Evolutionary conservation across 2,888 invertebrate genomes (phyloP), one percentile per base, ranked within the genome.

Genomic region (Drosophila mayaguana): DNA sequence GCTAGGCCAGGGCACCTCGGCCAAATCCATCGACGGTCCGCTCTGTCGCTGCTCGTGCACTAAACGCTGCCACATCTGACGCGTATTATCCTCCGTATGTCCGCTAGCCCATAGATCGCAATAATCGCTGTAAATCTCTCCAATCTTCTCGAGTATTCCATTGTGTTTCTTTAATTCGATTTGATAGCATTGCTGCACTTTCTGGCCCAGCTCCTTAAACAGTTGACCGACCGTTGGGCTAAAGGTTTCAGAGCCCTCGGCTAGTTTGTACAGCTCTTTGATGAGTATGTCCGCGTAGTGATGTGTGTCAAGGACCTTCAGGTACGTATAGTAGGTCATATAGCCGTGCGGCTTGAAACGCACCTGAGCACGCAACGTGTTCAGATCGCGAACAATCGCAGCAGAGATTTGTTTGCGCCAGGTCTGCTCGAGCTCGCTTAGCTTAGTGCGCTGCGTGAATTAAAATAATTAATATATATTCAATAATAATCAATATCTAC

Each of bases 171-270:
- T 96, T 70, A 94, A 94, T 59, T 95, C 94, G 25, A 96, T 94
- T 93, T 95, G 94, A 83, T 95, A 96, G 72, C 95, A 90, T 14
- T 94, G 93, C 89, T 95, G 95, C 0, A 97, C 96, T 91, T 95
- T 95, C 8, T 93, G 92, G 5, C 97, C 97, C 7, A 97, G 91
- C 32, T 95, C 94, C 67, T 94, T 93, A 78, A 96, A 95, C 56
- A 97, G 92, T 65, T 94, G 91, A 56, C 94, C 93, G 2, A 96
- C 94, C 0, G 96, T 94, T 0, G 96, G 96, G 91, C 97, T 97
- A 92, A 95, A 97, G 0, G 96, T 95, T 91, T 97, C 97, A 0
- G 97, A 97, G 8, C 96, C 96, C 83, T 96, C 95, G 0, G 96
- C 96, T 14, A 97, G 89, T 81, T 94, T 95, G 81, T 94, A 94